These are phyloP conservation scores for Caranx melampygus DNA, from an alignment of 2,113 vertebrate genomes.

Conservation along the genomic window DNA sequence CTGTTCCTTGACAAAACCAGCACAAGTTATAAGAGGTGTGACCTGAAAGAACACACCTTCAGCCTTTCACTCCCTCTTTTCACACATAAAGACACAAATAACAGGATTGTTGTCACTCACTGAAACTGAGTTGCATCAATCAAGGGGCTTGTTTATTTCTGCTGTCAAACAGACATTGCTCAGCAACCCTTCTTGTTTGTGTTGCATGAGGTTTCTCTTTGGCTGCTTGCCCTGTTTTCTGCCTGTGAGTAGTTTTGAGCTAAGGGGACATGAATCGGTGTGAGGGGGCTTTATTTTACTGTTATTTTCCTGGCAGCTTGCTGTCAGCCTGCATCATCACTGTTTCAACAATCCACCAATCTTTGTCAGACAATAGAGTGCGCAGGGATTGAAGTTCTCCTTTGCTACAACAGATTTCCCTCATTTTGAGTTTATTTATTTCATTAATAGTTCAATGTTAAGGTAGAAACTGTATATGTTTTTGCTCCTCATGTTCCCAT, in stretches of 20 bases:
- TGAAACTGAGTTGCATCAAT: slow-evolving; percentile 20
- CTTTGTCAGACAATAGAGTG: too few relatives aligned
- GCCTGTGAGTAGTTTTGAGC: neutral
- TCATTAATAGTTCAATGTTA: too few relatives aligned
- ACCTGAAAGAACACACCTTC: slow-evolving; percentile 50
- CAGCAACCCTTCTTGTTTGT: neutral
- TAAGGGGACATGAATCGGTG: neutral
- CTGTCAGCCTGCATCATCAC: slow-evolving; percentile 3
- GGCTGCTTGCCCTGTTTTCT: slow-evolving; percentile 6
- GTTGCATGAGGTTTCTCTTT: slow-evolving; percentile 15
- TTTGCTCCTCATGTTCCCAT: too few relatives aligned
- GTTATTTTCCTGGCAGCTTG: slow-evolving; percentile 9
- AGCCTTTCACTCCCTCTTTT: neutral
- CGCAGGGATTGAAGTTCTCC: too few relatives aligned
- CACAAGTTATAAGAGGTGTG: slow-evolving; percentile 23
- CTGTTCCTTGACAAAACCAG: slow-evolving; percentile 51
- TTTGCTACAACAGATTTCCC: too few relatives aligned
- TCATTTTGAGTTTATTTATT: too few relatives aligned
- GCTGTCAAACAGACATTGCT: neutral
- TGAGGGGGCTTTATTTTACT: slow-evolving; percentile 5
- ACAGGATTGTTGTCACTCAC: neutral
- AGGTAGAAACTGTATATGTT: too few relatives aligned
- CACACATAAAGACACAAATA: slow-evolving; percentile 10
- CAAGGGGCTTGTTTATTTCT: neutral
- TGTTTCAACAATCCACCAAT: neutral